Evolutionary conservation across 1,140 invertebrate species (phyloP), one percentile per base, ranked within the genome.

Genomic region (Chironomus striatipennis): DNA sequence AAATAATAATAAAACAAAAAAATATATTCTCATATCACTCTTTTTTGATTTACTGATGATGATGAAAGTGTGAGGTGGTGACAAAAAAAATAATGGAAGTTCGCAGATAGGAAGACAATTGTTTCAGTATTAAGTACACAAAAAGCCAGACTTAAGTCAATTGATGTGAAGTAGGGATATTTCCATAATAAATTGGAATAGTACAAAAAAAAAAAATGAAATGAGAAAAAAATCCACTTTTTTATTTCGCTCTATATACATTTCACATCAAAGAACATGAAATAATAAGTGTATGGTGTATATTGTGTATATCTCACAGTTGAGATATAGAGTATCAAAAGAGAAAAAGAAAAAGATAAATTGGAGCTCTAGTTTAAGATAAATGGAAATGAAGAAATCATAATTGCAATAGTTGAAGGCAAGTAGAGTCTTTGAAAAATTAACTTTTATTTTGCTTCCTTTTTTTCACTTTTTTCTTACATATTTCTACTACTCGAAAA

Each of bases 161-260:
- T 70, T 18, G 65, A 18, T 10, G 65, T 18, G 65, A 70, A 57
- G 47, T 17, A 21, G 20, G n/a, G 65, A 70, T 70, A 70, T 70
- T 70, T 70, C 65, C 65, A 70, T 70, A 70, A 70, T 70, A 70
- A 70, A 70, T 70, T 70, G 65, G 18, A 70, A 70, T 18, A 67
- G n/a, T 17, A 65, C 10, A 65, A 67, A 67, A 20, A 70, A 18
- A 70, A 70, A 70, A 9, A 21, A 70, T 20, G 18, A 18, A 70
- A 70, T 20, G 20, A 20, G 65, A 70, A 70, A 57, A 70, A 70
- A 20, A 70, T 21, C 18, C 65, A 20, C 1, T 17, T 70, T 70
- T 70, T 18, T 2, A 17, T 21, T 70, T 70, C 12, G 47, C 47
- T 57, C 47, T 57, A 57, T 57, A 57, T 57, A 57, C 47, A 57